Base-by-base conservation (phyloP, 2,797 vertebrate species). In the Balearica regulorum region DNA sequence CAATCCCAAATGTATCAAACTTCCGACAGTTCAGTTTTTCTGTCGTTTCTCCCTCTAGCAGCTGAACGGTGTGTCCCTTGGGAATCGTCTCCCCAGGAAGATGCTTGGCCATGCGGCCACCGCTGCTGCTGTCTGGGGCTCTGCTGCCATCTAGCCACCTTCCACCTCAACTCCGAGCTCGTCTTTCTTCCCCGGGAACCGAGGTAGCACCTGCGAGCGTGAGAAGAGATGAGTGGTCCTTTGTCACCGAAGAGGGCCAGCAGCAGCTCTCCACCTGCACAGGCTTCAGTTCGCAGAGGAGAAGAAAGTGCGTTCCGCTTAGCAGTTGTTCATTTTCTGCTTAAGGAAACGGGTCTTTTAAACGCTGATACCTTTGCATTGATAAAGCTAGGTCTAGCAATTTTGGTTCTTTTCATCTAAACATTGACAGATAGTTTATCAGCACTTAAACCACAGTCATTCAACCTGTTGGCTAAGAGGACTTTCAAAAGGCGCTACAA, bases 101-200 rank as follows among this genome's bases (percentile, higher is more conserved):
- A 43, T 3, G n/a, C 44, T n/a, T 3, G 19, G 19, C 39, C n/a
- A 6, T 2, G 33, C 33, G 39, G 6, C 19, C 26, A 3, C 28
- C 7, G 14, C 48, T 31, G 68, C 75, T 44, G 80, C 92, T 83
- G 69, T 5, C 82, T n/a, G 57, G 84, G 86, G 65, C 61, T 95
- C 79, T 97, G 94, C 96, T 96, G 96, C 94, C 95, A 96, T 18
- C 93, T 96, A 95, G 95, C 88, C 96, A 91, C 3, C 48, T 58
- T 77, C 83, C 64, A 66, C 25, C 58, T 51, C 51, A n/a, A 0
- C 16, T 14, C 57, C 22, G 3, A 28, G 26, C 44, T 41, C 83
- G 2, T 17, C n/a, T 37, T 10, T 12, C 48, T 31, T 25, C 25
- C 21, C 7, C 0, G 3, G 22, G 43, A 73, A 5, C 35, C 0